phyloP scores from a whole-genome alignment of 2,888 invertebrate genomes.

The Diploptera punctata region DNA sequence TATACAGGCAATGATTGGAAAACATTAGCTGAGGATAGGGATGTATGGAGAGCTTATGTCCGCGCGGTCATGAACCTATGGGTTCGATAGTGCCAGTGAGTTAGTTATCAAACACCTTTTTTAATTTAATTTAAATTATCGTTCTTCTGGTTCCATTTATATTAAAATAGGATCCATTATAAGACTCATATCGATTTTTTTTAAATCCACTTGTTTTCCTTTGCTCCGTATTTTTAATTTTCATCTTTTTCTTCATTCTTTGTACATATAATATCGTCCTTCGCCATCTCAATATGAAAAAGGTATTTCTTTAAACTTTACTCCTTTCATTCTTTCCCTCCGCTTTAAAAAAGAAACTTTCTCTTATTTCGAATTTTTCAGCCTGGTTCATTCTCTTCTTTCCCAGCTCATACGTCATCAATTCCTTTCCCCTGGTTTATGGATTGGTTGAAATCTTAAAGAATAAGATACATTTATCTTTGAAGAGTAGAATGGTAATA shows the following conservation, averaged over 20 bases:
- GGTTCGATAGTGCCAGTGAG: no score
- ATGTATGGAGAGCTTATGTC: no score
- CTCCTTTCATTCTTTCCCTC: conserved; percentile 2
- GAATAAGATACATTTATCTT: no score
- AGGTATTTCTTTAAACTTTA: conserved; percentile 21
- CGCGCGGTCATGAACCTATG: no score
- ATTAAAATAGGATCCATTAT: conserved; percentile 37
- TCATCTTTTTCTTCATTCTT: not conserved
- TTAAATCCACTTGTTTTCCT: not conserved
- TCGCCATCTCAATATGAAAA: not conserved
- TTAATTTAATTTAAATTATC: conserved; percentile 38
- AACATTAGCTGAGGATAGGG: no score
- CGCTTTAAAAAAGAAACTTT: not conserved
- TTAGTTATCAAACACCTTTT: conserved; percentile 18
- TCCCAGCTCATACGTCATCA: no score
- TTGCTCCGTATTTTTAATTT: not conserved
- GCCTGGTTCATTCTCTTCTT: no score
- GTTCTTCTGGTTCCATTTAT: conserved; percentile 32
- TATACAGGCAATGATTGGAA: no score
- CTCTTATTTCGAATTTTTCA: no score
- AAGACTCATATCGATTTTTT: not conserved
- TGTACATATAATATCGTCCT: not conserved
- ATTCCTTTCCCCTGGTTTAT: no score
- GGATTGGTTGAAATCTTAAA: no score
- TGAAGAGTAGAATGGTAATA: no score